Evolutionary conservation across 2,113 vertebrate genomes (phyloP).

Genomic region (Ammodramus savannarum): DNA sequence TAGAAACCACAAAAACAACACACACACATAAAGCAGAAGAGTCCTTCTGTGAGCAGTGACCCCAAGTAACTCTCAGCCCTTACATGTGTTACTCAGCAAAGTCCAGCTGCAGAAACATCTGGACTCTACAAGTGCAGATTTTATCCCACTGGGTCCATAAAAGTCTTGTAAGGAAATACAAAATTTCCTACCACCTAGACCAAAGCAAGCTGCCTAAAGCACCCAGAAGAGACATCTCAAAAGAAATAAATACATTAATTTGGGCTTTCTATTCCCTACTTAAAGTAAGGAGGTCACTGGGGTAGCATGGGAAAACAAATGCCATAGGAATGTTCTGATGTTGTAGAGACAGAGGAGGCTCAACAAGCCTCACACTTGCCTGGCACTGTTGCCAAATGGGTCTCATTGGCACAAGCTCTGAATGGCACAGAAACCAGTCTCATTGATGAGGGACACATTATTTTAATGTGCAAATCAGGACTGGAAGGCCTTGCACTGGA

Average conservation of each 20-base stretch:
- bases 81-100: neutral
- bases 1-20: neutral
- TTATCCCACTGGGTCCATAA: neutral
- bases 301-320: neutral
- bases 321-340: neutral
- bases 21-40: neutral
- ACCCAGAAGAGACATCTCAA: neutral
- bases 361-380: neutral
- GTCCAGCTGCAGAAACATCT: neutral
- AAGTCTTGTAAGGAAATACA: neutral
- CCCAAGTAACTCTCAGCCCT: neutral
- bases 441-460: neutral
- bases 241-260: neutral
- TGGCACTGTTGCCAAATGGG: neutral
- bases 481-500: neutral
- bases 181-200: neutral
- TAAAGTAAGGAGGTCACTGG: neutral
- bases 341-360: neutral
- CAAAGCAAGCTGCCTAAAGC: neutral
- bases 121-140: neutral
- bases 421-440: neutral
- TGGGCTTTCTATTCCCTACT: neutral
- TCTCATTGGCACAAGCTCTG: neutral
- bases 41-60: neutral
- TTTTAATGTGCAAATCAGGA: fast-evolving